phyloP scores from a whole-genome alignment of 2,113 vertebrate species.

The Boulengeromyrus knoepffleri region DNA sequence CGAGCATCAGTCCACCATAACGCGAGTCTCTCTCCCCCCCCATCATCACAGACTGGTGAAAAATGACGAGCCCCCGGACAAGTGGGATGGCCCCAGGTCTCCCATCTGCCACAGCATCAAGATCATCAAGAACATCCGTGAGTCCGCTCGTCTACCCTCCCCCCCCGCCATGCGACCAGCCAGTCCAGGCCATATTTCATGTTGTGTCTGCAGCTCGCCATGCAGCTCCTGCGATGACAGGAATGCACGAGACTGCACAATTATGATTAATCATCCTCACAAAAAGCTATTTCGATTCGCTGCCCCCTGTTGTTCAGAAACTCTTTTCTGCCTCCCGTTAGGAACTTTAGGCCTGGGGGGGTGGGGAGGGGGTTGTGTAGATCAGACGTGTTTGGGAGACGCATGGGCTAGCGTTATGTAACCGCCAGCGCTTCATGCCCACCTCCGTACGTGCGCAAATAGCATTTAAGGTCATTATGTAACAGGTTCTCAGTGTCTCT shows the following conservation, averaged over 20 bases:
- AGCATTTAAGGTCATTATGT: slow-evolving; percentile 15
- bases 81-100: slow-evolving; percentile 22
- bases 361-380: background rate
- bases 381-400: background rate
- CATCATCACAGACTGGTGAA: slow-evolving; percentile 41
- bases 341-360: background rate
- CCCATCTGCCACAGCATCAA: slow-evolving; percentile 44
- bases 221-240: background rate
- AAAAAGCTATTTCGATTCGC: background rate
- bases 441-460: slow-evolving; percentile 9
- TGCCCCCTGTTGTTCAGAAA: background rate
- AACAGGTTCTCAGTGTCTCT: slow-evolving; percentile 11
- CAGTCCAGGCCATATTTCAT: background rate
- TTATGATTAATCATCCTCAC: background rate
- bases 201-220: background rate
- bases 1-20: background rate
- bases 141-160: slow-evolving; percentile 31
- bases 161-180: background rate
- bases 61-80: slow-evolving; percentile 38
- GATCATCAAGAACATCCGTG: slow-evolving; percentile 59
- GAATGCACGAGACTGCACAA: background rate
- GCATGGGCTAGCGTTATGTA: slow-evolving; percentile 1
- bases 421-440: background rate
- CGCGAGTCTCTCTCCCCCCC: background rate
- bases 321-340: background rate